Conservation (phyloP, 2,888 invertebrate genomes). For the Drosophila hamatofila region DNA sequence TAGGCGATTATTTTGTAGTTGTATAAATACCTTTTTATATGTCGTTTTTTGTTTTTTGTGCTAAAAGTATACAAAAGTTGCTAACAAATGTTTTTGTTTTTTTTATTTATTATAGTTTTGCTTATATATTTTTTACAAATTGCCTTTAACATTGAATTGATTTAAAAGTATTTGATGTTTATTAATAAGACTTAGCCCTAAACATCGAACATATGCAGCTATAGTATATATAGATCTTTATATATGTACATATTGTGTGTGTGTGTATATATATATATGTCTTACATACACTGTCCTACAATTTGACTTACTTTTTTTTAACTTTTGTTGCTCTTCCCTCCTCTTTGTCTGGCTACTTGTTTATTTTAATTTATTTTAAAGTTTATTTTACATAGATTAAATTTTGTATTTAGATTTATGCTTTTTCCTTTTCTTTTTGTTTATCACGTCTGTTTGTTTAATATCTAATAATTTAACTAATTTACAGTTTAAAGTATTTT, state of each 20-base stretch:
- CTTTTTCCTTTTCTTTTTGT: conserved; percentile 53
- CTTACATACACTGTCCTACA: conserved; percentile 48
- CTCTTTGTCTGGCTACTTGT: conserved; percentile 21
- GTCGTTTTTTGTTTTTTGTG: conserved; percentile 32
- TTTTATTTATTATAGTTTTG: background rate
- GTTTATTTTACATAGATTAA: conserved; percentile 65
- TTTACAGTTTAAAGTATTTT: conserved; percentile 69
- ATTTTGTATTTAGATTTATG: conserved; percentile 49
- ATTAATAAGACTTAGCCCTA: conserved; percentile 70
- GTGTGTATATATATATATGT: conserved; percentile 28
- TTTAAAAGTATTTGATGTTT: conserved; percentile 59
- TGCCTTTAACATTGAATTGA: conserved; percentile 76
- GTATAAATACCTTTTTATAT: conserved; percentile 46
- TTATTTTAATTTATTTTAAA: conserved; percentile 43
- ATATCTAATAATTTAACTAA: conserved; percentile 80
- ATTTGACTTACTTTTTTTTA: conserved; percentile 43
- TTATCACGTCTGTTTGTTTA: conserved; percentile 79
- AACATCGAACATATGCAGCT: conserved; percentile 63
- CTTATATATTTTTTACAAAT: conserved; percentile 64
- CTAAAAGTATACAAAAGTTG: conserved; percentile 80
- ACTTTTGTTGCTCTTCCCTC: conserved; percentile 16
- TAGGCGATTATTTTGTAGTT: conserved; percentile 50
- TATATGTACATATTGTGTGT: conserved; percentile 23
- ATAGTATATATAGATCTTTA: conserved; percentile 23
- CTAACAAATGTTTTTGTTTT: conserved; percentile 62